Evolutionary conservation across 1,140 invertebrate genomes (phyloP).

Genomic region (Drosophila busckii): DNA sequence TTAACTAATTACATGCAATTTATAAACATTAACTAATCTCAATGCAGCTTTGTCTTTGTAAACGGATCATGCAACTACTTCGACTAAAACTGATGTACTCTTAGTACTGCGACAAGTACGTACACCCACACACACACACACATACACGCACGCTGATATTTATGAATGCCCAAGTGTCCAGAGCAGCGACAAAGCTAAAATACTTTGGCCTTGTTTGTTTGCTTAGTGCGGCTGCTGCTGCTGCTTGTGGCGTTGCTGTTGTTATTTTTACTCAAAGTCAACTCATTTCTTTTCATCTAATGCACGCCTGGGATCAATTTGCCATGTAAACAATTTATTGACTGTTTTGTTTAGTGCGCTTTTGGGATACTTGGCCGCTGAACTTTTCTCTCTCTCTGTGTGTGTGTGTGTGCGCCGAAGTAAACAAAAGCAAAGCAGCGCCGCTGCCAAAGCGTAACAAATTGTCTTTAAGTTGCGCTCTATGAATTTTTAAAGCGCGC

Average conservation of each 20-base stretch:
- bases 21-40: too few species aligned
- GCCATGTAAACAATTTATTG: constrained; percentile 77
- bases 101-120: too few species aligned
- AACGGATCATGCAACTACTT: background rate
- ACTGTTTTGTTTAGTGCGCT: constrained; percentile 74
- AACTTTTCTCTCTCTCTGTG: constrained; percentile 41
- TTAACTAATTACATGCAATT: too few species aligned
- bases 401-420: constrained; percentile 27
- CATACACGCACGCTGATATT: constrained; percentile 27
- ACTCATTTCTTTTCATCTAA: constrained; percentile 78
- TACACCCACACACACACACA: too few species aligned
- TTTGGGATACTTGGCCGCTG: constrained; percentile 57
- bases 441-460: constrained; percentile 1
- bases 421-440: constrained; percentile 30
- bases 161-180: constrained; percentile 36
- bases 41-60: too few species aligned
- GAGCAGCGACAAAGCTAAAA: constrained; percentile 6
- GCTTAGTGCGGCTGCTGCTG: constrained; percentile 2
- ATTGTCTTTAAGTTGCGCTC: constrained; percentile 25
- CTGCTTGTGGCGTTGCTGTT: constrained; percentile 3
- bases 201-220: constrained; percentile 1
- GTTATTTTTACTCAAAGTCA: constrained; percentile 62
- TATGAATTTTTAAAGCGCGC: constrained; percentile 51
- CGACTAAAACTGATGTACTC: background rate
- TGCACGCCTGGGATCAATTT: constrained; percentile 76